Evolutionary conservation across 2,888 invertebrate genomes (phyloP), one percentile per base, ranked within the genome.

Genomic region (Plagodis dolabraria): DNA sequence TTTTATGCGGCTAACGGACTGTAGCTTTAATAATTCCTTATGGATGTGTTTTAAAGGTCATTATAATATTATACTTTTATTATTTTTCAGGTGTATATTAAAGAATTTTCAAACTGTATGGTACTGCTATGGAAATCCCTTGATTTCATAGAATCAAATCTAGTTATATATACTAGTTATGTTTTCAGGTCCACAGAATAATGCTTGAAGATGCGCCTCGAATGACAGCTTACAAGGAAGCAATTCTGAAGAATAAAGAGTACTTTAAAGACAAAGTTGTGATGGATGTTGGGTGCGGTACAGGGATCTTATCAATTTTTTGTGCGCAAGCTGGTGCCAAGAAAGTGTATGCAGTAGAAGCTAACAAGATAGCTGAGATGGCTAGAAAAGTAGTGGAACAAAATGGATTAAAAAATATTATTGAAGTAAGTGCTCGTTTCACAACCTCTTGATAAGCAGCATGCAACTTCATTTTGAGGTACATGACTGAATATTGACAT

Each of bases 241-340:
- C 98, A 0, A 98, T 99, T 76, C 83, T 95, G 46, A 89, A 93
- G 35, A 95, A 95, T 71, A 92, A 92, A 72, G 87, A 93, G 2
- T 83, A 94, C 56, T 96, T 99, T 72, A 91, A 94, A 74, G 95
- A 95, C 62, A 98, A 97, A 93, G 82, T 95, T 54, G 96, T 98
- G 0, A 93, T 98, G 91, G 98, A 97, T 87, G 95, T 97, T 53
- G 97, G 97, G 1, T 96, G 97, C 63, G 97, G 97, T 0, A 96
- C 97, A 12, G 97, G 98, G 34, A 97, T 99, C 70, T 87, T 99
- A 34, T 98, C 98, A 1, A 91, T 98, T 75, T 97, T 98, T 85
- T 97, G 97, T 83, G 98, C 97, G 43, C 87, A 96, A 86, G 98
- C 97, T 36, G 98, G 98, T n/a, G 98, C 98, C 6, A 94, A 94